Conservation (phyloP, 2,797 vertebrate genomes). For the Anguilla obscura region DNA sequence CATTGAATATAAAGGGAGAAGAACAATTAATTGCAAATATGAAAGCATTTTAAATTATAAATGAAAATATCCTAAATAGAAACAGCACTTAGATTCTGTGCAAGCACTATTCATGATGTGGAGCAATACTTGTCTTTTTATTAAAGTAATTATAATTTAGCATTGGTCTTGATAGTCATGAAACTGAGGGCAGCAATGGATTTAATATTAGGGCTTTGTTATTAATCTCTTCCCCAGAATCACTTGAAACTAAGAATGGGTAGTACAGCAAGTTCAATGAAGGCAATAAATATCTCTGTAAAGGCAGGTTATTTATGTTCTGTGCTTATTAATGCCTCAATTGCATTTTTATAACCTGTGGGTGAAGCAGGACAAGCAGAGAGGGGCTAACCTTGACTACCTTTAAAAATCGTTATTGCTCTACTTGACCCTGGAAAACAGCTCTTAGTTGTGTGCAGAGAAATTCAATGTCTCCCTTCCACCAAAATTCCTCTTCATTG, state of each 20-base stretch:
- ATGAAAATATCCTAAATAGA: background rate
- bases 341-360: background rate
- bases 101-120: background rate
- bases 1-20: background rate
- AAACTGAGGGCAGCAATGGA: background rate
- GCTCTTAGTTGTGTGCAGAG: background rate
- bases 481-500: background rate
- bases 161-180: background rate
- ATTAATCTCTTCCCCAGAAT: conserved; percentile 11
- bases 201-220: conserved; percentile 1
- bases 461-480: background rate
- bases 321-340: background rate
- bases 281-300: background rate
- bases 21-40: background rate
- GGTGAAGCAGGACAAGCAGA: conserved; percentile 3
- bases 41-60: conserved; percentile 7
- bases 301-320: background rate
- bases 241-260: conserved; percentile 7
- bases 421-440: background rate
- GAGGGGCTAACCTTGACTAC: background rate
- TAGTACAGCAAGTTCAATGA: background rate
- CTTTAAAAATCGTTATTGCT: background rate
- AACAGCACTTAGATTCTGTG: background rate
- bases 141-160: conserved; percentile 4
- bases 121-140: background rate